Base-by-base conservation (phyloP, 2,888 invertebrate species). In the Drosophila merina region DNA sequence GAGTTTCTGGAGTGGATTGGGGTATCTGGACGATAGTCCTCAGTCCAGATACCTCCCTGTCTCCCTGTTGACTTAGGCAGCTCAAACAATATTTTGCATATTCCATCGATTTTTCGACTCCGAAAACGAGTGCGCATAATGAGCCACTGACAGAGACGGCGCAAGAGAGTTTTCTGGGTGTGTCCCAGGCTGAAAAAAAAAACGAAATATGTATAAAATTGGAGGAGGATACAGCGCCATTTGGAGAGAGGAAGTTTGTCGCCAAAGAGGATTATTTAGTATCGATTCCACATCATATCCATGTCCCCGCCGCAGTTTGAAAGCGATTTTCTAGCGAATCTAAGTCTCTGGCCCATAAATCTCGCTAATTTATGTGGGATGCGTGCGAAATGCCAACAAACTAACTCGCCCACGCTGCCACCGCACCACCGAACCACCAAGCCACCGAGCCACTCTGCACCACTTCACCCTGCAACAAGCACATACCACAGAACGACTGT, bases 301-400 rank as follows among this genome's bases (percentile, higher is more conserved):
- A 72, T 70, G 71, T 70, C 52, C 28, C 51, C 36, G 14, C 52
- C 50, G 50, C 59, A 54, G 71, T 60, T 45, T 54, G 36, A 45
- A 59, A 49, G 45, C 50, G 47, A 33, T 55, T 75, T 76, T 78
- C 78, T 74, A 76, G 76, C 75, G 59, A 82, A 84, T 83, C 82
- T 86, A 81, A 84, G 77, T 66, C 60, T 67, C 71, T 64, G 77
- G 77, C 69, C 66, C 83, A 86, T 87, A 87, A 87, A 85, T 87
- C 85, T 83, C 72, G 63, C 55, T 77, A 71, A 77, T 82, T 86
- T 85, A 87, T 87, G 76, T 78, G 44, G 60, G 83, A 83, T 87
- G 86, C 85, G 85, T 86, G 85, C 86, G 56, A 76, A 85, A 77
- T 86, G 77, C 77, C 67, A 82, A 78, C 86, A 85, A 83, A 85